phyloP scores from a whole-genome alignment of 1,140 invertebrate species.

The Drosophila varians region DNA sequence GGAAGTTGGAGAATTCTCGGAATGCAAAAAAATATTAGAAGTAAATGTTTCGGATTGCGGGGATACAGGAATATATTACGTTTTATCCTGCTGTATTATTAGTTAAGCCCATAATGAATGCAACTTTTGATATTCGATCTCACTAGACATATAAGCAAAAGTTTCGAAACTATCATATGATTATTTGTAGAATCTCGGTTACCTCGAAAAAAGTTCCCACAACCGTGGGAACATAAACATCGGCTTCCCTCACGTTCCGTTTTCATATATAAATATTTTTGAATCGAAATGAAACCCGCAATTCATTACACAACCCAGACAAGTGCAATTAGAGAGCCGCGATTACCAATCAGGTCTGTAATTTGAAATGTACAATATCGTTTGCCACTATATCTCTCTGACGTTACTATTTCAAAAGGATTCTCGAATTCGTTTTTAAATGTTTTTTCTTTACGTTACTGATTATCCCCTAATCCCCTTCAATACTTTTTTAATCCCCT shows the following conservation, averaged over 20 bases:
- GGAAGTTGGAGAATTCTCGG: constrained; percentile 5
- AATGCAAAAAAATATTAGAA: background rate
- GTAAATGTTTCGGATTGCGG: too few species aligned
- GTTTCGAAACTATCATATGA: background rate
- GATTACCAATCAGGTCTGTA: constrained; percentile 23
- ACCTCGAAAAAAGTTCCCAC: constrained; percentile 40
- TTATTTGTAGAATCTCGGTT: constrained; percentile 37
- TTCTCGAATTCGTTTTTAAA: too few species aligned
- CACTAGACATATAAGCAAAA: background rate
- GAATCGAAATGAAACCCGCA: constrained; percentile 37
- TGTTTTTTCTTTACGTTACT: too few species aligned
- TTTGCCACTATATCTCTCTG: background rate
- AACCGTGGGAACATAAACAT: constrained; percentile 77
- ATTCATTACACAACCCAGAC: constrained; percentile 37
- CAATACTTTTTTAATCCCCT: too few species aligned
- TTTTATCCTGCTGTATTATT: background rate
- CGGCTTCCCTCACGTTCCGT: constrained; percentile 39
- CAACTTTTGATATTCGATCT: background rate
- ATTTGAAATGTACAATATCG: constrained; percentile 1
- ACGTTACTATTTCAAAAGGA: background rate
- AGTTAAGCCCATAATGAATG: too few species aligned
- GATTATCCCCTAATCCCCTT: too few species aligned
- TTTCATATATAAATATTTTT: constrained; percentile 31
- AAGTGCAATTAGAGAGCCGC: constrained; percentile 37
- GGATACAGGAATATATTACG: background rate